Evolutionary conservation across 1,140 invertebrate genomes (phyloP).

Genomic region (Philopotamus ludificatus): DNA sequence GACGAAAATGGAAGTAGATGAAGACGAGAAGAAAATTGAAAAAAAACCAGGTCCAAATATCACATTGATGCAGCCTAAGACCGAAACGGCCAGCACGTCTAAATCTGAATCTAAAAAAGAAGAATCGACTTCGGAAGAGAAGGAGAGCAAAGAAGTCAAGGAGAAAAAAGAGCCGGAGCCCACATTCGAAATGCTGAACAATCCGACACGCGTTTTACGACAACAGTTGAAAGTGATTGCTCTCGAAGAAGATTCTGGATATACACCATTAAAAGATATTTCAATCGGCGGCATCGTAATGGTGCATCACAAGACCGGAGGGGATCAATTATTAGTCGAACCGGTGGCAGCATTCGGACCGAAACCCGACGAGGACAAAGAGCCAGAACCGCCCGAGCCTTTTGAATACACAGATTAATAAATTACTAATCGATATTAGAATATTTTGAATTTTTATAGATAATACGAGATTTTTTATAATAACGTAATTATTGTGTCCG

Average conservation of each 20-base stretch:
- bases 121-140: slow-evolving; percentile 51
- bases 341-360: slow-evolving; percentile 92
- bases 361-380: slow-evolving; percentile 91
- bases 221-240: slow-evolving; percentile 89
- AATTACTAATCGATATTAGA: background rate
- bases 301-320: slow-evolving; percentile 78
- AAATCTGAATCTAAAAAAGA: slow-evolving; percentile 56
- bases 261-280: slow-evolving; percentile 86
- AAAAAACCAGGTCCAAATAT: slow-evolving; percentile 62
- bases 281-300: slow-evolving; percentile 95
- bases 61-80: slow-evolving; percentile 56
- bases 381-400: slow-evolving; percentile 94
- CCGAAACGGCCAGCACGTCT: slow-evolving; percentile 51
- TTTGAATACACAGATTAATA: slow-evolving; percentile 84
- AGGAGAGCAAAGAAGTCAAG: slow-evolving; percentile 59
- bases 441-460: background rate
- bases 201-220: slow-evolving; percentile 91
- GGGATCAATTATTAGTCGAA: slow-evolving; percentile 88
- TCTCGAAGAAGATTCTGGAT: slow-evolving; percentile 77
- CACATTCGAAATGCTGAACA: slow-evolving; percentile 86
- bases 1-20: slow-evolving; percentile 72
- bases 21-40: slow-evolving; percentile 59
- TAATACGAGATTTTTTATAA: too few relatives aligned
- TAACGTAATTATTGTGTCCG: background rate
- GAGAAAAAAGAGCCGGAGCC: slow-evolving; percentile 84